Evolutionary conservation across 2,797 vertebrate species (phyloP), one percentile per base, ranked within the genome.

Genomic region (Masticophis lateralis): DNA sequence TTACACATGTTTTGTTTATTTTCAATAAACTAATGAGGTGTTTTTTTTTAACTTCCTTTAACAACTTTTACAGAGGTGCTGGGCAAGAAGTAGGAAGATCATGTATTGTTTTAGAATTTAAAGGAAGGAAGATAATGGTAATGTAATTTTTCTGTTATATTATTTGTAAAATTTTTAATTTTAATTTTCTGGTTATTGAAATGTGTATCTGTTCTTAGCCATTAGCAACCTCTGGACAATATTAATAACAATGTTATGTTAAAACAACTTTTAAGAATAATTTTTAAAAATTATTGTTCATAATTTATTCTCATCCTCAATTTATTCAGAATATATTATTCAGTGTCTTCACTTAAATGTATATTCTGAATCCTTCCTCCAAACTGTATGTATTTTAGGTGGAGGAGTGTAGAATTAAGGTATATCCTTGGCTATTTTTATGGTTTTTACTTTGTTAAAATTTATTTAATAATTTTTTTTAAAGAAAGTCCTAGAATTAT

Each of bases 81-180:
- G 99, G 99, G 1, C 99, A 99, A 94, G 99, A 99, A 96, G 99
- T 99, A 86, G 99, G 99, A 96, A 98, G 99, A 61, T 99, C 99
- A 94, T 99, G 99, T 96, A 99, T 99, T 97, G 99, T 99, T 96
- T 95, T 99, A 95, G 99, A 99, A 95, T 99, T 99, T 97, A 99
- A 99, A 97, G 99, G 99, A 94, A 98, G 99, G 92, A 99, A 99
- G 97, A 99, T 99, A 94, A 99, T 99, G 99, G 99, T 99, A 97
- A 97, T 95, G 99, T 99, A 97, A 97, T 95, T 95, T 83, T 86
- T 93, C 18, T 25, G 1, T 32, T 0, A 79, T 51, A 55, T 0
- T 94, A 1, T 93, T 92, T 93, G 60, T 92, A 5, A 0, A 0
- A 0, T 13, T 86, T 4, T 59, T 20, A 0, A 16, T 43, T 88